Evolutionary conservation across 1,140 invertebrate genomes (phyloP), one percentile per base, ranked within the genome.

Genomic region (Tetranychus urticae): DNA sequence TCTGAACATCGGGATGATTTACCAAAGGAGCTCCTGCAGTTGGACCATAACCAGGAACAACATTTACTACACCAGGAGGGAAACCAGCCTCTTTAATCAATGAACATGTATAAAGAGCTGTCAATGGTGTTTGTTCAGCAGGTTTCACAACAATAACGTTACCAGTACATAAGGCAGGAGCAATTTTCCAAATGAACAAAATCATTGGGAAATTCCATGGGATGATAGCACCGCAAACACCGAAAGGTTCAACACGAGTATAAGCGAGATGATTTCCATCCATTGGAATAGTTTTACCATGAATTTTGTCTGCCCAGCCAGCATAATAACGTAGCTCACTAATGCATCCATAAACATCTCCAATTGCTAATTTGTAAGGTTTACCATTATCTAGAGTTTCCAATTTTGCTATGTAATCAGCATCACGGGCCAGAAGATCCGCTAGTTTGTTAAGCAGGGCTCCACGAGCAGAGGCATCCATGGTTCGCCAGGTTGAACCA

Each of bases 341-440:
- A 45, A 83, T 73, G 7, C 79, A 74, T 58, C 73, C 74, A 33
- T 77, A 70, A 45, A 91, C 74, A 71, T 90, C 85, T 36, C 75
- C 76, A 33, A 77, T 67, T 3, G 87, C 75, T 65, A 79, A 77
- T 0, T 68, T 71, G 62, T 78, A 82, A 1, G 87, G 80, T 74
- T 94, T 94, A 46, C 90, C 90, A 77, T 87, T 90, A 72, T 96
- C 85, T 37, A 88, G 69, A 1, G 82, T 81, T 74, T 94, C 89
- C 33, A 68, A 59, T 34, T 63, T 65, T 42, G 86, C 82, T 59
- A 90, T 70, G 68, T 90, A 88, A 46, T 73, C 71, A 46, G 76
- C 75, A 74, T 90, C 82, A 56, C 82, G 76, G 71, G 89, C 84
- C 2, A 91, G 78, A 0, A 91, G 74, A 52, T 52, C 50, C 7